Evolutionary conservation across 2,888 invertebrate species (phyloP).

Genomic region (Acronicta alni): DNA sequence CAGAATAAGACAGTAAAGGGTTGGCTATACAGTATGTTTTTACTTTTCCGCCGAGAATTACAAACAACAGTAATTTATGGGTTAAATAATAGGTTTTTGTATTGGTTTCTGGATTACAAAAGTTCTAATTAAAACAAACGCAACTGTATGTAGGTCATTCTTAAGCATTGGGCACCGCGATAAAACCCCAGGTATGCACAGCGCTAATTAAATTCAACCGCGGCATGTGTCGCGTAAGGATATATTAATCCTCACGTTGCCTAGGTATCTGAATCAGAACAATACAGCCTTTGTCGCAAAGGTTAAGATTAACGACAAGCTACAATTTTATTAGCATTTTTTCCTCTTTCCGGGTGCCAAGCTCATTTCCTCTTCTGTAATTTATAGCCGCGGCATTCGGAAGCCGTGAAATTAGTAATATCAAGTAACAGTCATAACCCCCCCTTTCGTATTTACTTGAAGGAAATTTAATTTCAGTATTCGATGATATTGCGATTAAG

Average conservation of each 20-base stretch:
- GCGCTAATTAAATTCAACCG: conserved; percentile 68
- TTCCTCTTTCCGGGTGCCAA: conserved; percentile 82
- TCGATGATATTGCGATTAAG: conserved; percentile 65
- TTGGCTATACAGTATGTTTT: conserved; percentile 12
- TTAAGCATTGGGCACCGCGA: conserved; percentile 47
- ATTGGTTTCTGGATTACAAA: too few relatives aligned
- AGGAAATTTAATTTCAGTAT: conserved; percentile 71
- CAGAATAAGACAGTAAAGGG: conserved; percentile 52
- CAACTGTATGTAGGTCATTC: conserved; percentile 39
- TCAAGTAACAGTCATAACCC: conserved; percentile 78
- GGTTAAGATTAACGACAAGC: conserved; percentile 85
- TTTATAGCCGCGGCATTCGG: conserved; percentile 79
- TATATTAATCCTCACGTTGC: conserved; percentile 64
- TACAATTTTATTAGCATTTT: conserved; percentile 88
- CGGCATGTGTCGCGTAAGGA: conserved; percentile 62
- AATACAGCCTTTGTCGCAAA: conserved; percentile 70
- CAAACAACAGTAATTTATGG: too few relatives aligned
- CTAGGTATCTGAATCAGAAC: conserved; percentile 74
- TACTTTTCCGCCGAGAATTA: too few relatives aligned
- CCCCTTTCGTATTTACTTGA: conserved; percentile 66
- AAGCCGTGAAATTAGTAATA: conserved; percentile 81
- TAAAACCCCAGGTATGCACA: conserved; percentile 61
- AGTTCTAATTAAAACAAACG: conserved; percentile 48
- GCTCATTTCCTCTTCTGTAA: conserved; percentile 84
- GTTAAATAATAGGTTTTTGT: too few relatives aligned